phyloP scores from a whole-genome alignment of 35 echinoderm and acorn worm species.

The Lytechinus pictus region DNA sequence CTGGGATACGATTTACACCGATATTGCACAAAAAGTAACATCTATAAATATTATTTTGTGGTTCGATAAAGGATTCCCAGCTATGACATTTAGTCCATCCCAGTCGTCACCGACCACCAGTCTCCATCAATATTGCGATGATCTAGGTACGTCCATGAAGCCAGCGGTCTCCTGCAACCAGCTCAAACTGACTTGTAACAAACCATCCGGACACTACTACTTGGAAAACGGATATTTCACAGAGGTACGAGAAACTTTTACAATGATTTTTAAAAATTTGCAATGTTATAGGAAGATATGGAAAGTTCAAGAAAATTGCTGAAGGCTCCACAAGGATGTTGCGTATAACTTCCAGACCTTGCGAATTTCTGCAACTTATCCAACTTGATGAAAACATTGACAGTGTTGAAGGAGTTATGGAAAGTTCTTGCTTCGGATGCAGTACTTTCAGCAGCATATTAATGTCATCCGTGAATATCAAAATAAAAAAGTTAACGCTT shows the following conservation, averaged over 20 bases:
- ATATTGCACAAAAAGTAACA: not conserved
- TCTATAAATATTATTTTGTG: not conserved
- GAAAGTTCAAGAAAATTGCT: too few relatives aligned
- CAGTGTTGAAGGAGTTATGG: too few relatives aligned
- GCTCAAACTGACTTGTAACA: not conserved
- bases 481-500: too few relatives aligned
- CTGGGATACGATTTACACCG: too few relatives aligned
- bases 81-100: not conserved
- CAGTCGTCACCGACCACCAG: not conserved
- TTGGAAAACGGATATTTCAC: not conserved
- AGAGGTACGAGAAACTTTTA: not conserved
- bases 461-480: too few relatives aligned
- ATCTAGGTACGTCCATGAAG: not conserved
- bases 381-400: too few relatives aligned
- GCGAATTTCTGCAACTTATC: too few relatives aligned
- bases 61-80: not conserved
- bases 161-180: not conserved
- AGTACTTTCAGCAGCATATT: too few relatives aligned
- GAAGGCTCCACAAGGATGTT: too few relatives aligned
- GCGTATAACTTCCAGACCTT: too few relatives aligned
- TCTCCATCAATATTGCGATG: not conserved
- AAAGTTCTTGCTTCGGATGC: too few relatives aligned
- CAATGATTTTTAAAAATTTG: slow-evolving; percentile 38
- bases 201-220: not conserved
- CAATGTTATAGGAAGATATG: not conserved